Evolutionary conservation across 2,888 invertebrate species (phyloP), one percentile per base, ranked within the genome.

Genomic region (Harpagoxenus sublaevis): DNA sequence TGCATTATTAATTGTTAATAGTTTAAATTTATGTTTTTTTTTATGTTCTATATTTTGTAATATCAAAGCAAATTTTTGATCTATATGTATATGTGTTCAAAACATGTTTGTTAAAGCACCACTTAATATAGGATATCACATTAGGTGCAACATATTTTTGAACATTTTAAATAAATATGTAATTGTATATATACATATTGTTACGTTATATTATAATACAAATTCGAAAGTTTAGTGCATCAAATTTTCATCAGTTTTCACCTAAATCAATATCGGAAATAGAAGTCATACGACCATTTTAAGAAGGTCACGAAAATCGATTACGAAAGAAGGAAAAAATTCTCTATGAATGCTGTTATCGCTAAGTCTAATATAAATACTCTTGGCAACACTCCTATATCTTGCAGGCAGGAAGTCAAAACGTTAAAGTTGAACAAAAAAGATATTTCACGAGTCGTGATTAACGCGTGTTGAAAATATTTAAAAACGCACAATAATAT

Each of bases 271-370:
- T 63, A 39, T 51, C 5, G 39, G 15, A 15, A 75, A 23, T 28
- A 51, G 18, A 12, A 5, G 42, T 45, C 5, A 57, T 45, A n/a
- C 10, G 10, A 53, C 9, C 53, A 15, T 2, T 77, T 31, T 6
- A 53, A 18, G 2, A 53, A 18, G 12, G 8, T 77, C 28, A 39
- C 8, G 8, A 77, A 66, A 53, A 42, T 42, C 35, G 31, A 70
- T 70, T 31, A 51, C 31, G 9, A 66, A 68, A 78, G 12, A 28
- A 73, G 15, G 28, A 35, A 42, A 15, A 77, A 42, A n/a, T 55
- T 68, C 9, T 55, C n/a, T 48, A 5, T 4, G 18, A 31, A 2
- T 18, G 6, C 23, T 53, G 15, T 62, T 71, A 15, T 75, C 39
- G 3, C 23, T 15, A 10, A 63, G 35, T 65, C 10, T 28, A 53